Evolutionary conservation across 1,140 invertebrate genomes (phyloP), one percentile per base, ranked within the genome.

Genomic region (Sesamia nonagrioides): DNA sequence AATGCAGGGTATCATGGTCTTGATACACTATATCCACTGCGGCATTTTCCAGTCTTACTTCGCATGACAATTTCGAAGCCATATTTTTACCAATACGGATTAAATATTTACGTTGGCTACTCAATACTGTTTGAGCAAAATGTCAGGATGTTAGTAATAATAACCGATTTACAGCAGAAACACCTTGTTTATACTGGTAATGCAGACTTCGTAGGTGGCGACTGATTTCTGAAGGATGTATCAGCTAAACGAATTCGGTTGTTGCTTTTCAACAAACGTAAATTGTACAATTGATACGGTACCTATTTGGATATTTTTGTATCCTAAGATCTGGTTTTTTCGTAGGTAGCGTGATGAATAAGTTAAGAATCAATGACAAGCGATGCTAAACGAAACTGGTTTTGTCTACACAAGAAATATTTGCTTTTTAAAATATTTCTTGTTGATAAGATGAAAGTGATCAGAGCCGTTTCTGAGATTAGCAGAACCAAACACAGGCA

Each of bases 81-180:
- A 69, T 77, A 78, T 71, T 61, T 72, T 72, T 42, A 54, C 68
- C 45, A 37, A 6, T 42, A n/a, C n/a, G n/a, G n/a, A 63, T 45
- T 71, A 52, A 72, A 79, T 74, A 73, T 79, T 79, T 79, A 73
- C 77, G 40, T 66, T 52, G 45, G 45, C 58, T 6, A 78, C 52
- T 73, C 45, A 73, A 66, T 79, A 52, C 13, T 79, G 21, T 42
- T 60, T 73, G 58, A 40, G 37, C 45, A 18, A 74, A n/a, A 60
- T 78, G 82, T 86, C 81, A 61, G 81, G 82, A 48, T 84, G 80
- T 88, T 86, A 81, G 83, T 78, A 80, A 84, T 86, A 83, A 82
- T 82, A 78, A 69, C 69, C 85, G 80, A 86, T 88, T 85, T 84
- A 86, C 21, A 48, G n/a, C 18, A 18, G 7, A 45, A 50, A 27